Conservation (phyloP, 2,888 invertebrate genomes). For the Thera obeliscata region DNA sequence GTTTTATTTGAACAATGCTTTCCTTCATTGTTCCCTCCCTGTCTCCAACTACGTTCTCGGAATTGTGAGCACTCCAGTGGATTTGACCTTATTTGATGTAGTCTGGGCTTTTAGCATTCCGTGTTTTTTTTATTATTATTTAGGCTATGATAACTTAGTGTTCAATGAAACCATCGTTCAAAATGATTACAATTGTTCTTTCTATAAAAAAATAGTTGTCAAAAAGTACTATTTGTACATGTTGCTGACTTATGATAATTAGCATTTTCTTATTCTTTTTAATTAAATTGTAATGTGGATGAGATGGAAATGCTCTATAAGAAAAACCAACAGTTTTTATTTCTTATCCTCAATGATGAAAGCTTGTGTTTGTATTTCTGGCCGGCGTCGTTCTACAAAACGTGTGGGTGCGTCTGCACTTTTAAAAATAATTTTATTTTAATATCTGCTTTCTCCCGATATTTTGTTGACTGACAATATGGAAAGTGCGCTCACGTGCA, state of each 20-base stretch:
- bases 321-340: too few species aligned
- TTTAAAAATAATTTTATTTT: constrained; percentile 27
- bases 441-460: constrained; percentile 25
- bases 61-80: constrained; percentile 28
- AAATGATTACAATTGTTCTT: too few species aligned
- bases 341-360: constrained; percentile 24
- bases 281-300: neutral
- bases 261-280: too few species aligned
- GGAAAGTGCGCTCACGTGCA: constrained; percentile 56
- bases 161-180: neutral
- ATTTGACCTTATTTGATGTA: constrained; percentile 39
- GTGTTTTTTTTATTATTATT: constrained; percentile 14
- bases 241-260: too few species aligned
- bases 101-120: constrained; percentile 29
- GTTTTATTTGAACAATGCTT: constrained; percentile 55
- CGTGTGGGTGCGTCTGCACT: constrained; percentile 24
- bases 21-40: constrained; percentile 47
- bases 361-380: constrained; percentile 38
- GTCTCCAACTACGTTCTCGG: constrained; percentile 41
- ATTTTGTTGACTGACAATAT: constrained; percentile 53
- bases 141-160: neutral
- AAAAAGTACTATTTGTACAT: too few species aligned
- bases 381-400: constrained; percentile 26
- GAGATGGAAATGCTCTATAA: neutral
- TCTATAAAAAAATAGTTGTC: too few species aligned